Evolutionary conservation across 2,113 vertebrate genomes (phyloP), one percentile per base, ranked within the genome.

Genomic region (Cnemophilus loriae): DNA sequence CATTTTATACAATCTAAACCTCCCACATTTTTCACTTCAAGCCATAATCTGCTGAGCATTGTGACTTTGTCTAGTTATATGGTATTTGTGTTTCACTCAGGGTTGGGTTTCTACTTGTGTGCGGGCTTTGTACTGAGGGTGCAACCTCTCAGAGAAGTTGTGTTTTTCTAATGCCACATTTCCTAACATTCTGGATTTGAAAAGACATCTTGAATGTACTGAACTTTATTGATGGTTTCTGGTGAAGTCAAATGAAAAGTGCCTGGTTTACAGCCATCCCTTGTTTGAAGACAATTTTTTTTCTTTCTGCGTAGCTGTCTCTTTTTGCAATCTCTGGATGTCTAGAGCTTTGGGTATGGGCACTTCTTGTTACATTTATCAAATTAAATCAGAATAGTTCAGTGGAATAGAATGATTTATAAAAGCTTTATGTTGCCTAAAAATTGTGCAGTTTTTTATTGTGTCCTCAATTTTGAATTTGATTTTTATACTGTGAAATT

Each of bases 61-160:
- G 28, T 16, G 17, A 21, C n/a, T 88, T 84, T 64, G 13, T 37
- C 23, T n/a, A 37, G 12, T 35, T 81, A 13, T 10, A n/a, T 7
- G 12, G 7, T 10, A 53, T 46, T 19, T 50, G 7, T 65, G 17
- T 39, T 94, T 70, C 18, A 57, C 20, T 14, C 10, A 28, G 37
- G 13, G 7, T 1, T 80, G 23, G 7, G 7, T 73, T 60, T 69
- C 5, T 69, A 13, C 28, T 32, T 61, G 5, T n/a, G 18, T 17
- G 8, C 8, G 22, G 13, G 21, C 37, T 87, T 85, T 53, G 13
- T 37, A 53, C 3, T 39, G 49, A 80, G 85, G 47, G 12, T 37
- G 5, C 3, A 56, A 28, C 5, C 4, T 64, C 26, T 65, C 0
- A 0, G 32, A 49, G 30, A 53, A 80, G 5, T 53, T 60, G 19